Percentiles rank a stretch among this genome's conserved stretches.
phyloP scores from a whole-genome alignment of 2,797 vertebrate genomes.

The Mycteria americana region DNA sequence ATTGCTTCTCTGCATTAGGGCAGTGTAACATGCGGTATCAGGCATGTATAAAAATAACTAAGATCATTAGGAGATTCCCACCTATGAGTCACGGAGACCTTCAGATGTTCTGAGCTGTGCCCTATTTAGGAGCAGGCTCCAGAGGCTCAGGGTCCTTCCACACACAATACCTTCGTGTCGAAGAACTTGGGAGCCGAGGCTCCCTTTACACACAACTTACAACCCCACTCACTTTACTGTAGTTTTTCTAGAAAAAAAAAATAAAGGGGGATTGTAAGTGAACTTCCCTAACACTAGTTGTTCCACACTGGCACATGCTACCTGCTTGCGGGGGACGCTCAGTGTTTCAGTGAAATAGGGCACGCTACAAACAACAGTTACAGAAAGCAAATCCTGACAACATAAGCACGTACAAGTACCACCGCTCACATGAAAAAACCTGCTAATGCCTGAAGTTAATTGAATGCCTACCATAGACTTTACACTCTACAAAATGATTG shows the following conservation, averaged over 20 bases:
- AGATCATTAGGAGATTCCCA: constrained; percentile 80
- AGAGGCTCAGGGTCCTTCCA: not conserved
- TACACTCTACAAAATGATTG: accelerated
- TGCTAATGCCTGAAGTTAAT: too few species aligned
- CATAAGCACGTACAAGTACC: accelerated
- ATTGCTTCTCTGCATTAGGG: constrained; percentile 51
- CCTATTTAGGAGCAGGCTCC: constrained; percentile 7
- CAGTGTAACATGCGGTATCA: constrained; percentile 68
- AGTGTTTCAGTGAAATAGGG: accelerated
- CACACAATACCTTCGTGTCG: not conserved
- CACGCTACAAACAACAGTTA: accelerated
- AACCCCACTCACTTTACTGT: not conserved
- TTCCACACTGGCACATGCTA: accelerated
- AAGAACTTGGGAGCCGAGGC: not conserved
- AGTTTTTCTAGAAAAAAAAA: too few species aligned
- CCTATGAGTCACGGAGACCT: constrained; percentile 19
- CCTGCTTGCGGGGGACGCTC: not conserved
- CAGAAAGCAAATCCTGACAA: not conserved
- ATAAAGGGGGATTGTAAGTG: not conserved
- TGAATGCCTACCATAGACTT: accelerated
- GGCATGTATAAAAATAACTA: constrained; percentile 74
- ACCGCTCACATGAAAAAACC: accelerated
- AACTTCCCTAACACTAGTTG: not conserved
- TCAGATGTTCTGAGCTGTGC: constrained; percentile 39
- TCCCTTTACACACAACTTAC: not conserved